A percentile compares a stretch with the other conserved stretches of the same genome.
Evolutionary conservation across 2,113 vertebrate species (phyloP).

Genomic region (Leptodactylus fuscus): DNA sequence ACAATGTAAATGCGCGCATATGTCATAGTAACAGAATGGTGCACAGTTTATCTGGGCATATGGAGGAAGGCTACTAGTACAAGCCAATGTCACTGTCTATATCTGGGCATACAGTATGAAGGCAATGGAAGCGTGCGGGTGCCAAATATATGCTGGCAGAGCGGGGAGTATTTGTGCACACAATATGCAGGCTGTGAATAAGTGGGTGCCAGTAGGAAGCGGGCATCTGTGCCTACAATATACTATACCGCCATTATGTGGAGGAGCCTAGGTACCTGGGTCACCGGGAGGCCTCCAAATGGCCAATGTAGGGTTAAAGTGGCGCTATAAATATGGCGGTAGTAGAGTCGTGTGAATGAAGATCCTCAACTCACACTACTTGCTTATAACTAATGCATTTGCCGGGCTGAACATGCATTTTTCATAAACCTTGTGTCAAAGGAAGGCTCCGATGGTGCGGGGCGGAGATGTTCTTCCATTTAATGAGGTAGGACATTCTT

Average conservation of each 20-base stretch:
- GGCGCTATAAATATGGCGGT: background rate
- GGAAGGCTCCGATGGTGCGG: background rate
- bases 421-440: constrained; percentile 15
- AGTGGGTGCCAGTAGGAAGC: constrained; percentile 12
- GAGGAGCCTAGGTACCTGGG: background rate
- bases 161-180: constrained; percentile 15
- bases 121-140: background rate
- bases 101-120: constrained; percentile 35
- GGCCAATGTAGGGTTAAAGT: background rate
- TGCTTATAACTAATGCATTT: background rate
- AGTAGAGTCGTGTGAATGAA: background rate
- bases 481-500: background rate
- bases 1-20: constrained; percentile 37
- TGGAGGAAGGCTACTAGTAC: background rate
- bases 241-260: background rate
- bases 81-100: constrained; percentile 46
- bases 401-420: background rate
- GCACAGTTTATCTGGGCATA: constrained; percentile 49
- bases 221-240: constrained; percentile 44
- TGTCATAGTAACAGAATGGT: constrained; percentile 17
- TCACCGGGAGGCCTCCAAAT: too few relatives aligned
- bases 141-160: constrained; percentile 41
- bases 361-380: background rate
- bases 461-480: background rate
- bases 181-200: constrained; percentile 49